Conservation (phyloP, 2,888 invertebrate species). For the Dexiosoma caninum region DNA sequence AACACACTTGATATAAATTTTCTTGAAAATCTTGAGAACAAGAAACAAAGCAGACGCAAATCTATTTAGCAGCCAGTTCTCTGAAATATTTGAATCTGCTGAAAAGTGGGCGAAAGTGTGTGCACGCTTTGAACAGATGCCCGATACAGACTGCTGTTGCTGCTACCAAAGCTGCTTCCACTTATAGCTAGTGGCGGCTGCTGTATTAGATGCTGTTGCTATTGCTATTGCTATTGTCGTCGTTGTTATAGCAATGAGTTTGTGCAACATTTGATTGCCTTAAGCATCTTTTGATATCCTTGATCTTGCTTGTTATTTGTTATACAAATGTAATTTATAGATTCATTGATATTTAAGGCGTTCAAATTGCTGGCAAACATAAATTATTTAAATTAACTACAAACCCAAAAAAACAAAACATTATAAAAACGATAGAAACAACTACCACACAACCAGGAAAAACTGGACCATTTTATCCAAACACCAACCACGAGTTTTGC, state of each 20-base stretch:
- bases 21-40: background rate
- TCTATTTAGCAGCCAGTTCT: constrained; percentile 14
- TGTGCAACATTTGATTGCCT: constrained; percentile 55
- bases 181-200: constrained; percentile 24
- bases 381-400: constrained; percentile 61
- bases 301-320: constrained; percentile 61
- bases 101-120: constrained; percentile 59
- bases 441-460: constrained; percentile 13
- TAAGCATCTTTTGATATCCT: constrained; percentile 57
- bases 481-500: background rate
- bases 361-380: constrained; percentile 62
- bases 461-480: constrained; percentile 36
- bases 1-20: too few species aligned
- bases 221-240: constrained; percentile 5
- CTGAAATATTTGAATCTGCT: constrained; percentile 44
- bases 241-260: constrained; percentile 13
- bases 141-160: constrained; percentile 32
- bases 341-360: constrained; percentile 67
- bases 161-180: constrained; percentile 40
- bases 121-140: constrained; percentile 40
- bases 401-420: constrained; percentile 17
- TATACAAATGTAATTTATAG: constrained; percentile 65
- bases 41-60: background rate
- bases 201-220: constrained; percentile 1
- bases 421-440: background rate